Percentiles rank a stretch among this genome's conserved stretches.
phyloP scores from a whole-genome alignment of 2,888 invertebrate species.

The Cheilosia impressa region DNA sequence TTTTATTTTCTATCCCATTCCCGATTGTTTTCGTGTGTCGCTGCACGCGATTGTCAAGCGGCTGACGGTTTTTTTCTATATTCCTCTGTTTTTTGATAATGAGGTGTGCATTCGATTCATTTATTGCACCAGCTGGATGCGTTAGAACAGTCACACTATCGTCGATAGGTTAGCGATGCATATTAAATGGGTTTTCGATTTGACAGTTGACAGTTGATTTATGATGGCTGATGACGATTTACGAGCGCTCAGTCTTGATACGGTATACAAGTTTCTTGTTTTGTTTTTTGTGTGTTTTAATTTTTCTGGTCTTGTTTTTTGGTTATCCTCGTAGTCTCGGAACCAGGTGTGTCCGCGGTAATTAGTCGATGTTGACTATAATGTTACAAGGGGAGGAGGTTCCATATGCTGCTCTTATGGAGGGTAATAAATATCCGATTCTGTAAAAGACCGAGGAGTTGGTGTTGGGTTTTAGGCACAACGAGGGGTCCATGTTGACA shows the following conservation, averaged over 20 bases:
- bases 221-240: conserved; percentile 69
- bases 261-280: conserved; percentile 40
- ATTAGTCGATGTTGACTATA: conserved; percentile 58
- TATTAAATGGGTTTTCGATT: conserved; percentile 73
- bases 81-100: conserved; percentile 54
- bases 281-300: neutral
- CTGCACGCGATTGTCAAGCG: conserved; percentile 72
- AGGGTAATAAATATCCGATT: conserved; percentile 52
- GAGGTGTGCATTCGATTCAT: conserved; percentile 75
- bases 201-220: conserved; percentile 74
- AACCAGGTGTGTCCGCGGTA: conserved; percentile 65
- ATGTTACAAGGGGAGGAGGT: conserved; percentile 35
- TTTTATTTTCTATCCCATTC: conserved; percentile 32
- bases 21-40: conserved; percentile 47
- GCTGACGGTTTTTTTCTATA: conserved; percentile 20
- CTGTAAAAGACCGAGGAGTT: conserved; percentile 6
- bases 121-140: conserved; percentile 75
- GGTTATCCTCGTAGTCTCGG: conserved; percentile 32
- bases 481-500: no score
- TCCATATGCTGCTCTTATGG: conserved; percentile 35
- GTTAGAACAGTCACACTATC: conserved; percentile 62
- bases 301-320: conserved; percentile 35
- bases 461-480: neutral
- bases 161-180: conserved; percentile 72
- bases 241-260: conserved; percentile 60